These are phyloP conservation scores for Galeruca laticollis DNA, from an alignment of 2,888 invertebrate species.

Conservation along the genomic window DNA sequence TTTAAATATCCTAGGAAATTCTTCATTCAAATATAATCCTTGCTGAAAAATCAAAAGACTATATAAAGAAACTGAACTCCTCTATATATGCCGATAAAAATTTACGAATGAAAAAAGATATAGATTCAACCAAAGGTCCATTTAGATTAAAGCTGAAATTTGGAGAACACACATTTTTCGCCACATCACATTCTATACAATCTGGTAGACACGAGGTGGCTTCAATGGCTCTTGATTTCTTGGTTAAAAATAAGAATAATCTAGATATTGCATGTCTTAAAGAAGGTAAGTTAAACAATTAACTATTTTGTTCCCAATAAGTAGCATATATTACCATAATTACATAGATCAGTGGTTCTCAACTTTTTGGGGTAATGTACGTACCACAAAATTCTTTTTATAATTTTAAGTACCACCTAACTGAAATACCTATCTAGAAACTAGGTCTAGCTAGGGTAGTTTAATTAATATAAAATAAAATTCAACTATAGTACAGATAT, in stretches of 20 bases:
- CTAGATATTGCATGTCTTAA: slow-evolving; percentile 53
- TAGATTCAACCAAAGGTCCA: slow-evolving; percentile 54
- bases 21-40: slow-evolving; percentile 40
- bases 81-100: slow-evolving; percentile 51
- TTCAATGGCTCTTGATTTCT: slow-evolving; percentile 55
- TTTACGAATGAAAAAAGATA: slow-evolving; percentile 50
- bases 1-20: slow-evolving; percentile 37
- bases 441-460: no score
- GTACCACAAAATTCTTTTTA: no score
- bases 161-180: slow-evolving; percentile 55
- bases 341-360: no score
- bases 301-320: neutral
- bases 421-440: no score
- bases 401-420: no score
- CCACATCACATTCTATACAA: slow-evolving; percentile 58
- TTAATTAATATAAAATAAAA: no score
- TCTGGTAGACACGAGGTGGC: slow-evolving; percentile 62
- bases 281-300: slow-evolving; percentile 48
- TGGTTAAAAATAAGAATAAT: slow-evolving; percentile 52
- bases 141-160: slow-evolving; percentile 58
- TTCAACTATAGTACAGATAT: no score
- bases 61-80: slow-evolving; percentile 56
- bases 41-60: slow-evolving; percentile 53
- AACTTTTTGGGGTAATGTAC: no score
- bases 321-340: no score